Percentiles rank a stretch among this genome's conserved stretches.
These are phyloP conservation scores for Eristalis arbustorum DNA, from an alignment of 2,888 invertebrate genomes.

Conservation along the genomic window DNA sequence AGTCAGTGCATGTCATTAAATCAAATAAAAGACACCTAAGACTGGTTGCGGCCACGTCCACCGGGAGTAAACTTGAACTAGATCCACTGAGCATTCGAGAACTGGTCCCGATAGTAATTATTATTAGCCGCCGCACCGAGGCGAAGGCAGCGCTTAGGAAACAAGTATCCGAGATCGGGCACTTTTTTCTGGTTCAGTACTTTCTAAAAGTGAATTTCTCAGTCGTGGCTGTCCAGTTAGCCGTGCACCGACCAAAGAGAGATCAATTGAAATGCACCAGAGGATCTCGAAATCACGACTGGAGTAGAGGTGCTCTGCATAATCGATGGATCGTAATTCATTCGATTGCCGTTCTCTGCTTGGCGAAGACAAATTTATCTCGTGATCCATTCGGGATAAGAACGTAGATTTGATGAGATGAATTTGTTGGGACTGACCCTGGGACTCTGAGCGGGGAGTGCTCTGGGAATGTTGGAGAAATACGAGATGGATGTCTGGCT, in stretches of 20 bases:
- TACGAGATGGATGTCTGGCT: not conserved
- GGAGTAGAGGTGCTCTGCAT: not conserved
- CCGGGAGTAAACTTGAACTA: constrained; percentile 56
- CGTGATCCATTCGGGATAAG: not conserved
- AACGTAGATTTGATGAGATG: not conserved
- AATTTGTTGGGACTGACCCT: not conserved
- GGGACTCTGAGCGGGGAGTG: not conserved
- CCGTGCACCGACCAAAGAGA: constrained; percentile 6
- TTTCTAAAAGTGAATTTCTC: constrained; percentile 67
- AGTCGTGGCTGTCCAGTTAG: not conserved
- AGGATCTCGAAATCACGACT: constrained; percentile 8
- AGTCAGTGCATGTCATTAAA: constrained; percentile 23
- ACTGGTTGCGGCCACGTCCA: constrained; percentile 7
- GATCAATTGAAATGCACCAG: constrained; percentile 27
- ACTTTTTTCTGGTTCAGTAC: constrained; percentile 47
- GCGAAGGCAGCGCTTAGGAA: constrained; percentile 5
- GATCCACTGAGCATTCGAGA: constrained; percentile 31
- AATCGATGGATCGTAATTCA: constrained; percentile 28
- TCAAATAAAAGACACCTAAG: not conserved
- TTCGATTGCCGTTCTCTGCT: constrained; percentile 11
- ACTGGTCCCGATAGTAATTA: constrained; percentile 35
- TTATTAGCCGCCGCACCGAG: constrained; percentile 10
- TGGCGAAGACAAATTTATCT: not conserved
- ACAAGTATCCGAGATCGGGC: constrained; percentile 27
- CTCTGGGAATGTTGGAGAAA: not conserved